Evolutionary conservation across 2,113 vertebrate genomes (phyloP), one percentile per base, ranked within the genome.

Genomic region (Cebidichthys violaceus): DNA sequence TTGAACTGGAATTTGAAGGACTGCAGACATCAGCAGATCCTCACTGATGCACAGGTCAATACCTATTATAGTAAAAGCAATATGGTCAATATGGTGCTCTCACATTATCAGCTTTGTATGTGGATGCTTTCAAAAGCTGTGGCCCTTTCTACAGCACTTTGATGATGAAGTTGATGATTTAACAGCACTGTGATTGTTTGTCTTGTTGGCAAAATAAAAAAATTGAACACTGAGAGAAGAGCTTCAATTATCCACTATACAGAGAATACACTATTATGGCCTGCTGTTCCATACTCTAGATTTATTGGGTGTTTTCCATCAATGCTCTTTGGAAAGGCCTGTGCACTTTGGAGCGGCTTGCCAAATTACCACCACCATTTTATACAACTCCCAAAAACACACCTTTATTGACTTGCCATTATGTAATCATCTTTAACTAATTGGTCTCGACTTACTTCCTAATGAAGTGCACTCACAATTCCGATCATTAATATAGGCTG

Each of bases 21-120:
- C 77, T 91, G 86, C 91, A 82, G 81, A 82, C 89, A 75, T 91
- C 91, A 94, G 90, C 90, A 90, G 75, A 86, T 87, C 84, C 85
- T 84, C n/a, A n/a, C 77, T 54, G 71, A 88, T 80, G 85, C 69
- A 67, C 74, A 71, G 86, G 84, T 94, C 91, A 88, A 91, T 93
- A 92, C 81, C 85, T 88, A 92, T 93, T 89, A 92, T 81, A 68
- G 82, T 81, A 88, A 91, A 94, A 84, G 81, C 87, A 88, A 90
- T 93, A 92, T 33, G 33, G 84, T 93, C 89, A 85, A 90, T 94
- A 77, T 35, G 33, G 69, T 27, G 74, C 72, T 85, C 80, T 64
- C 29, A 68, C 77, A 60, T 87, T 70, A 72, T 33, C 75, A 41
- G 75, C 68, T 73, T 18, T 31, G 22, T 64, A 75, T 83, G 66